A percentile compares a stretch with the other conserved stretches of the same genome.
Conservation (phyloP, 2,113 vertebrate genomes). For the Atractosteus spatula region DNA sequence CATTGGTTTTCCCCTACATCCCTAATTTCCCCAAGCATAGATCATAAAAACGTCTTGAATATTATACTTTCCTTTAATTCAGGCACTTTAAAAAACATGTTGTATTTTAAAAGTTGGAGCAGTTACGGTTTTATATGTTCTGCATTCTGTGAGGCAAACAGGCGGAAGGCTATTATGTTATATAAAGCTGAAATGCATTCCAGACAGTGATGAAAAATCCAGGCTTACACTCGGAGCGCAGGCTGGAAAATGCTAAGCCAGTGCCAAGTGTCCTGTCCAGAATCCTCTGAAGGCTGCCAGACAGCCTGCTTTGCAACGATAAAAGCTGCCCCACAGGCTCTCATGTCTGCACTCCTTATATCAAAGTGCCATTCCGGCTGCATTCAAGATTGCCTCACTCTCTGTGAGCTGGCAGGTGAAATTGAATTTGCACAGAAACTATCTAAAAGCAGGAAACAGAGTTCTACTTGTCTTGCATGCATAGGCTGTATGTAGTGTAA, state of each 20-base stretch:
- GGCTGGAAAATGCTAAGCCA: background rate
- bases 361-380: background rate
- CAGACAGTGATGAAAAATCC: constrained; percentile 2
- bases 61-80: too few relatives aligned
- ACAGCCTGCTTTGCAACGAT: constrained; percentile 1
- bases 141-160: background rate
- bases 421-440: too few relatives aligned
- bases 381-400: too few relatives aligned
- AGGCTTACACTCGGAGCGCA: background rate
- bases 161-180: background rate
- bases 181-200: constrained; percentile 7
- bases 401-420: too few relatives aligned
- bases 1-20: too few relatives aligned
- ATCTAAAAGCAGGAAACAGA: too few relatives aligned
- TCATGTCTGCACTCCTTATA: background rate
- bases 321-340: background rate
- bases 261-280: constrained; percentile 5
- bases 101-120: background rate
- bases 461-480: too few relatives aligned
- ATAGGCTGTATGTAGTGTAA: too few relatives aligned
- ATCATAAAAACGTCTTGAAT: too few relatives aligned
- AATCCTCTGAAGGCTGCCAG: background rate
- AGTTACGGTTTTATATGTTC: background rate
- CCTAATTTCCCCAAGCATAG: too few relatives aligned
- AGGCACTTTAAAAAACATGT: too few relatives aligned